phyloP scores from a whole-genome alignment of 2,888 invertebrate genomes.

The Parascotia fuliginaria region DNA sequence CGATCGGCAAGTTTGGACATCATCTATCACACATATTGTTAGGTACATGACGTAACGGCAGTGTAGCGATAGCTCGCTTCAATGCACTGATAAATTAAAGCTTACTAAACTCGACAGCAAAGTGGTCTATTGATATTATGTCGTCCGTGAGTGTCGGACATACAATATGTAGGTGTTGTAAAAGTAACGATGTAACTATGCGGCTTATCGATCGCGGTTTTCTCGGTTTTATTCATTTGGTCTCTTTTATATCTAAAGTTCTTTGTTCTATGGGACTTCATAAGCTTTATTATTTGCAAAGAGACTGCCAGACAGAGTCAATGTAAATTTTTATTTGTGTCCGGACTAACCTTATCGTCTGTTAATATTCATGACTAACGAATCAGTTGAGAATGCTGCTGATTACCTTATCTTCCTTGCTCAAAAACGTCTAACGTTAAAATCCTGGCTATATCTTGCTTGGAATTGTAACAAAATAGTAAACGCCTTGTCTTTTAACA shows the following conservation, averaged over 20 bases:
- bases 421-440: constrained; percentile 35
- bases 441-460: constrained; percentile 21
- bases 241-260: too few species aligned
- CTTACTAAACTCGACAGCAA: constrained; percentile 33
- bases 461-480: constrained; percentile 38
- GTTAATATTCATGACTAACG: constrained; percentile 12
- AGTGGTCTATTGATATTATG: constrained; percentile 38
- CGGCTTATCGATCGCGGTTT: too few species aligned
- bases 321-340: neutral
- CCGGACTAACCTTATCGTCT: constrained; percentile 11
- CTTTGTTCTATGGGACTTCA: neutral
- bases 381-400: constrained; percentile 16
- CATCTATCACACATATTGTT: constrained; percentile 26
- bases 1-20: constrained; percentile 24
- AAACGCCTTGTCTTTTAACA: too few species aligned
- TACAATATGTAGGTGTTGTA: constrained; percentile 18
- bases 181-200: constrained; percentile 15
- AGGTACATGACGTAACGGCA: constrained; percentile 28
- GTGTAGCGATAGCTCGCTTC: constrained; percentile 51
- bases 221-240: too few species aligned
- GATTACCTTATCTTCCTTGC: constrained; percentile 21
- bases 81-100: constrained; percentile 52
- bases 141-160: constrained; percentile 23
- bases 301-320: too few species aligned
- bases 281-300: too few species aligned